Percentiles rank a stretch among this genome's conserved stretches.
These are phyloP conservation scores for Gallinago nigripennis DNA, from an alignment of 2,797 vertebrate genomes.

Conservation along the genomic window DNA sequence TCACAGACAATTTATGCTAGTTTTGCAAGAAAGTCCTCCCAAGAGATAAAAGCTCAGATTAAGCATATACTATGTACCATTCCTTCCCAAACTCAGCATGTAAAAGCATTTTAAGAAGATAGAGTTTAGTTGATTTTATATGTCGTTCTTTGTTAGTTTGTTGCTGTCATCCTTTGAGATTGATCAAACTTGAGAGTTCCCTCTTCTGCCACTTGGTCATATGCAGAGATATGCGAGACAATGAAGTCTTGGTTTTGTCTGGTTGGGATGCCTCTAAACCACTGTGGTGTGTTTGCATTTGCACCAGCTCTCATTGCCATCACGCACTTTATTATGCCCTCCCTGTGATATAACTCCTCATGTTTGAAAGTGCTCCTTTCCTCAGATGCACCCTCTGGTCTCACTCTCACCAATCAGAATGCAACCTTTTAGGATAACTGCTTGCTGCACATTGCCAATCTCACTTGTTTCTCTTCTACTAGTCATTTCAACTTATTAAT, in stretches of 20 bases:
- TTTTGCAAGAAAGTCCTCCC: background rate
- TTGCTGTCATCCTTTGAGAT: background rate
- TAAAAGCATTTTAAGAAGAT: background rate
- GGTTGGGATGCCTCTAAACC: background rate
- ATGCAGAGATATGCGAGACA: background rate
- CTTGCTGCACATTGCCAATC: background rate
- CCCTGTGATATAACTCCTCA: background rate
- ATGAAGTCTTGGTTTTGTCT: background rate
- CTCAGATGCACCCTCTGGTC: background rate
- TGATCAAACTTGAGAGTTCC: background rate
- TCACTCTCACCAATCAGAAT: background rate
- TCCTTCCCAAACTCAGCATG: background rate
- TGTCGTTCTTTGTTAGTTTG: background rate
- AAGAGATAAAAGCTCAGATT: background rate
- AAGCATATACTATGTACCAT: background rate
- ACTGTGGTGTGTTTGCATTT: background rate
- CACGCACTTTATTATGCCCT: background rate
- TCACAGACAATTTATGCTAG: background rate
- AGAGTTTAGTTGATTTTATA: background rate
- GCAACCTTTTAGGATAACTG: background rate
- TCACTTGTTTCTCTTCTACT: background rate
- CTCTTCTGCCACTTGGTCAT: background rate
- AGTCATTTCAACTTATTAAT: background rate
- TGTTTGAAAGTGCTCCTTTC: background rate
- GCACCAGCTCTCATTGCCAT: background rate